These are phyloP conservation scores for Tholera decimalis DNA, from an alignment of 2,888 invertebrate species.

Conservation along the genomic window DNA sequence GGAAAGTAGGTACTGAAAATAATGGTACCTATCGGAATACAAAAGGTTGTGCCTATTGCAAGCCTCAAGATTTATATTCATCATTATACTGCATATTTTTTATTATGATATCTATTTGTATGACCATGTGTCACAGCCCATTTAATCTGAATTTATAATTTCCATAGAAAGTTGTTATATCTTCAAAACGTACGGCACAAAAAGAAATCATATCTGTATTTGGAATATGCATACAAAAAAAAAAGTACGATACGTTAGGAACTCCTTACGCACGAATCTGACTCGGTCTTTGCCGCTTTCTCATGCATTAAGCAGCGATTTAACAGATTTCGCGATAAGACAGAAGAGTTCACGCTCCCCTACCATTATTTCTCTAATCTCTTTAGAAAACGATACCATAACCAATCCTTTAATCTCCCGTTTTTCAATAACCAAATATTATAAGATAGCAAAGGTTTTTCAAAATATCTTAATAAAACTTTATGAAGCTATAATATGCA, in stretches of 20 bases:
- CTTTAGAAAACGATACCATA: slow-evolving; percentile 12
- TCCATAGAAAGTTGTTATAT: too few species aligned
- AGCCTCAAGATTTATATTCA: neutral
- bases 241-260: neutral
- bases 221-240: neutral
- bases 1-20: slow-evolving; percentile 2
- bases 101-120: too few species aligned
- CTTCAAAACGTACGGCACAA: too few species aligned
- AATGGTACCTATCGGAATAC: neutral
- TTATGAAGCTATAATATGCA: slow-evolving; percentile 75
- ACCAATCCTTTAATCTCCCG: slow-evolving; percentile 29
- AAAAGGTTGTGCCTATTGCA: neutral
- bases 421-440: slow-evolving; percentile 72
- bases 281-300: neutral
- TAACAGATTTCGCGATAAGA: slow-evolving; percentile 37
- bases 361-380: slow-evolving; percentile 31
- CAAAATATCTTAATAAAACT: slow-evolving; percentile 74
- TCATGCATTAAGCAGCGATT: slow-evolving; percentile 14
- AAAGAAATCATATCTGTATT: neutral
- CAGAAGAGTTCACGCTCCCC: slow-evolving; percentile 14
- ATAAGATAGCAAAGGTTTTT: slow-evolving; percentile 68
- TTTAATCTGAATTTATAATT: too few species aligned
- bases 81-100: too few species aligned
- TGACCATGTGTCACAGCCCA: too few species aligned
- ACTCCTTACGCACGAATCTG: neutral